A percentile compares a stretch with the other conserved stretches of the same genome.
These are phyloP conservation scores for Pelochelys cantorii DNA, from an alignment of 2,797 vertebrate species.

Conservation along the genomic window DNA sequence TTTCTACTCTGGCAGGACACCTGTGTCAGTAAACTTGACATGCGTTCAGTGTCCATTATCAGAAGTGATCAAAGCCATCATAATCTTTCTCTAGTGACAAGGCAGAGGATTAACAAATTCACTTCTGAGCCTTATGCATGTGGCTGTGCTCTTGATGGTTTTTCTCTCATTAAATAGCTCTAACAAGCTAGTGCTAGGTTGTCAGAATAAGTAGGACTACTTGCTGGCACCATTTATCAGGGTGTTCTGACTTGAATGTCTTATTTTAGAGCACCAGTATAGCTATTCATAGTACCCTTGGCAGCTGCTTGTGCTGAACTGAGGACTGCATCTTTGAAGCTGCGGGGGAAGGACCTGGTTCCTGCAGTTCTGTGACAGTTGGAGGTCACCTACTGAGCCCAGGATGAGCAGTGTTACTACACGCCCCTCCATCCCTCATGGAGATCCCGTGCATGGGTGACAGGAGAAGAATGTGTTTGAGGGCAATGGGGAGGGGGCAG, in stretches of 20 bases:
- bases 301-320: background rate
- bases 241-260: background rate
- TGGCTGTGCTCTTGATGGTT: constrained; percentile 25
- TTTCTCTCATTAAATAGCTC: constrained; percentile 44
- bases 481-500: background rate
- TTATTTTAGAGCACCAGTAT: background rate
- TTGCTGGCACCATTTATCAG: constrained; percentile 34
- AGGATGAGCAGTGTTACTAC: background rate
- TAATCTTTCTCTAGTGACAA: constrained; percentile 25
- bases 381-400: background rate
- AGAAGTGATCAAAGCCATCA: constrained; percentile 26
- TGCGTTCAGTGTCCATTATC: background rate
- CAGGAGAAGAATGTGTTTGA: background rate
- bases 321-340: background rate
- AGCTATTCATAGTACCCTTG: background rate
- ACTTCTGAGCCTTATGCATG: constrained; percentile 28
- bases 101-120: constrained; percentile 28
- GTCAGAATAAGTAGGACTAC: constrained; percentile 48
- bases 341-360: background rate
- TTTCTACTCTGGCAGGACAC: background rate
- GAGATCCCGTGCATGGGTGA: background rate
- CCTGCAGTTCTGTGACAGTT: background rate
- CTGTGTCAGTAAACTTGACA: background rate
- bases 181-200: background rate
- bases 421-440: background rate